Evolutionary conservation across 53 echinoderm and acorn worm genomes (phyloP).

Genomic region (Holothuria leucospilota): DNA sequence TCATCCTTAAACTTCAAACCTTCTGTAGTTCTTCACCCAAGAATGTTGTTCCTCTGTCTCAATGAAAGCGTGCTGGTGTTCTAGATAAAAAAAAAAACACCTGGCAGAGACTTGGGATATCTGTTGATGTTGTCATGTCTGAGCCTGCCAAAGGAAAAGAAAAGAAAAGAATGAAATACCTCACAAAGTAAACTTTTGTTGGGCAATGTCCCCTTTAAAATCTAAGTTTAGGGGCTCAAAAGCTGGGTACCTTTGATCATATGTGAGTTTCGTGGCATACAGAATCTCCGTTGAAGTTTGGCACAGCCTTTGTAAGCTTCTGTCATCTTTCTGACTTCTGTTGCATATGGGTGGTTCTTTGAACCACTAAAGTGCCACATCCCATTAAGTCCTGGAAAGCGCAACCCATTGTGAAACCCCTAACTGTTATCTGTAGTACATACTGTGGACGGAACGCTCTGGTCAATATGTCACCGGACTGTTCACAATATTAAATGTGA

Average conservation of each 20-base stretch:
- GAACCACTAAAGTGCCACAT: slow-evolving; percentile 51
- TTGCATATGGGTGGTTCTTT: slow-evolving; percentile 24
- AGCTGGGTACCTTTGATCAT: slow-evolving; percentile 45
- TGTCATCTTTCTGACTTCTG: slow-evolving; percentile 45
- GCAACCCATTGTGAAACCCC: slow-evolving; percentile 43
- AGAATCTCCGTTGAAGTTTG: slow-evolving; percentile 42
- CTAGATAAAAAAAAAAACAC: slow-evolving; percentile 18
- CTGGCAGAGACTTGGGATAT: slow-evolving; percentile 1
- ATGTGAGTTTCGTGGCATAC: slow-evolving; percentile 24
- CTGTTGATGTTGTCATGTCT: slow-evolving; percentile 27
- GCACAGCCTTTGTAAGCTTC: slow-evolving; percentile 40
- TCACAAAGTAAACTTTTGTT: slow-evolving; percentile 50
- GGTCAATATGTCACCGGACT: slow-evolving; percentile 45
- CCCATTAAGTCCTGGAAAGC: slow-evolving; percentile 44
- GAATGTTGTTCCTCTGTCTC: slow-evolving; percentile 15
- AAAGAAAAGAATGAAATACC: slow-evolving; percentile 31
- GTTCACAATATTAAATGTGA: slow-evolving; percentile 46
- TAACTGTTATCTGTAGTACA: slow-evolving; percentile 14
- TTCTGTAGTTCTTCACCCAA: not conserved
- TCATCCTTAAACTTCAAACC: not conserved
- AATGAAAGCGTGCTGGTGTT: slow-evolving; percentile 23
- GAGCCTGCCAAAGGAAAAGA: slow-evolving; percentile 48
- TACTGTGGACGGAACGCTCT: slow-evolving; percentile 41
- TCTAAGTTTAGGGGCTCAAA: slow-evolving; percentile 42
- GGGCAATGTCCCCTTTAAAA: slow-evolving; percentile 44